These are phyloP conservation scores for Apostichopus japonicus DNA, from an alignment of 35 echinoderm and acorn worm genomes.

Conservation along the genomic window DNA sequence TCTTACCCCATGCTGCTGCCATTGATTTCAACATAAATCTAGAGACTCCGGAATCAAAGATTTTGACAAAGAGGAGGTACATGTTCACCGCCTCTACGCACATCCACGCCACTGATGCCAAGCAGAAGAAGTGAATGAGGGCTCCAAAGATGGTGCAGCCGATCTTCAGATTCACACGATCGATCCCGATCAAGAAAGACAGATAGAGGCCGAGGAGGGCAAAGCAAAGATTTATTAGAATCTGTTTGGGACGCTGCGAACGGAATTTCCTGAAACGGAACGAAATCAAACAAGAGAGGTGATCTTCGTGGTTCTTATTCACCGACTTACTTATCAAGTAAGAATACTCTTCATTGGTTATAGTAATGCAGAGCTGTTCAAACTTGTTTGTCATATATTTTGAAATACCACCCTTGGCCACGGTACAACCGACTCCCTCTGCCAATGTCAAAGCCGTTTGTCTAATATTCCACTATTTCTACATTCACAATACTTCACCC, in stretches of 20 bases:
- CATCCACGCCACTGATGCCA: conserved; percentile 67
- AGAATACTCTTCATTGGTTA: no score
- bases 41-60: conserved; percentile 38
- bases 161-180: neutral
- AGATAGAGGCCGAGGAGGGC: conserved; percentile 55
- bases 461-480: no score
- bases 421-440: no score
- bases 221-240: conserved; percentile 38
- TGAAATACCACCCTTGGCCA: no score
- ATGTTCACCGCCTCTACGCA: conserved; percentile 60
- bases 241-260: conserved; percentile 20
- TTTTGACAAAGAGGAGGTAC: conserved; percentile 69
- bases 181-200: conserved; percentile 36
- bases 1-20: conserved; percentile 55
- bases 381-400: no score
- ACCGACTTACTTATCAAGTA: no score
- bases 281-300: neutral
- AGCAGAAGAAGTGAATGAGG: conserved; percentile 70
- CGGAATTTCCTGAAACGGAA: conserved; percentile 32
- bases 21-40: conserved; percentile 44
- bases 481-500: no score
- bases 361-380: no score
- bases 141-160: conserved; percentile 47
- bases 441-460: no score
- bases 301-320: no score